A percentile compares a stretch with the other conserved stretches of the same genome.
Evolutionary conservation across 2,888 invertebrate genomes (phyloP).

Genomic region (Drosophila seclusa): DNA sequence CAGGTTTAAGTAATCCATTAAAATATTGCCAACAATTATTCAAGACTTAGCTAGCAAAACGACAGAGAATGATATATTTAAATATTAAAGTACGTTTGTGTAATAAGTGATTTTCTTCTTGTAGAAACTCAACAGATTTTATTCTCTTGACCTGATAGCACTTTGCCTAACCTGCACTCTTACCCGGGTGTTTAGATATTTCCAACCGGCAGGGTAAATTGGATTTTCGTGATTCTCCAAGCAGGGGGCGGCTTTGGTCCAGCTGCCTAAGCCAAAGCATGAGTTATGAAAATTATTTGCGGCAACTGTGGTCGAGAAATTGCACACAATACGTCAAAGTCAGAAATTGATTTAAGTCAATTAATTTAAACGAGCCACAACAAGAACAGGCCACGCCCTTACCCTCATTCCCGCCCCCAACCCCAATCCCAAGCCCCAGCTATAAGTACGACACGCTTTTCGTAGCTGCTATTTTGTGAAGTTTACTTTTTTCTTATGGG

Average conservation of each 20-base stretch:
- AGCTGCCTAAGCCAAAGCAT: constrained; percentile 54
- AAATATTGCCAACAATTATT: constrained; percentile 6
- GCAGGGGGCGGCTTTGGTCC: neutral
- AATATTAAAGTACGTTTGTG: neutral
- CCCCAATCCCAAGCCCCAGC: neutral
- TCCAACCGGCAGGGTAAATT: constrained; percentile 13
- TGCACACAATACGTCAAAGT: constrained; percentile 77
- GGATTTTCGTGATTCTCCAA: constrained; percentile 16
- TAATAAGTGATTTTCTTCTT: neutral
- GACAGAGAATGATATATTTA: neutral
- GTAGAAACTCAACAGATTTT: neutral
- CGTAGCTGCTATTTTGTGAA: constrained; percentile 28
- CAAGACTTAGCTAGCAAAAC: neutral
- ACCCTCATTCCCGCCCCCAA: neutral
- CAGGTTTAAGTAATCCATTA: neutral
- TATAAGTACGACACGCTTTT: constrained; percentile 18
- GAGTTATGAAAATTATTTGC: constrained; percentile 77
- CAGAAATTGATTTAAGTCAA: constrained; percentile 82
- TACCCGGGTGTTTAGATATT: neutral
- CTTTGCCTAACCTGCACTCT: neutral
- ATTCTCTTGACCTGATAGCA: neutral
- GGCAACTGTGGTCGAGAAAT: constrained; percentile 64
- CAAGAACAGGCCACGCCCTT: constrained; percentile 36
- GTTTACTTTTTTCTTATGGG: constrained; percentile 41
- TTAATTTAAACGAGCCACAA: constrained; percentile 76